phyloP scores from a whole-genome alignment of 2,113 vertebrate species.

The Grammomys surdaster region DNA sequence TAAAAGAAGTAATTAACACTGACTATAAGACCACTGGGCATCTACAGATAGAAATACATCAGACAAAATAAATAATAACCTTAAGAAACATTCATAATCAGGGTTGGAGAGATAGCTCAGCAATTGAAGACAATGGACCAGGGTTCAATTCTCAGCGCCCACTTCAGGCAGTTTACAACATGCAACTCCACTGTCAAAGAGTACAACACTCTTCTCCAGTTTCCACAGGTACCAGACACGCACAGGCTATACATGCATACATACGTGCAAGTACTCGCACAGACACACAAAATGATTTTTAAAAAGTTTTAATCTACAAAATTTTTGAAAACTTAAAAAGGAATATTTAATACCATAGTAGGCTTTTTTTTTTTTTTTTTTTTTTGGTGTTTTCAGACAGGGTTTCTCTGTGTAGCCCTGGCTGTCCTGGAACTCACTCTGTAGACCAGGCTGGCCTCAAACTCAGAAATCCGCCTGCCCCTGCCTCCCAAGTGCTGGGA shows the following conservation, averaged over 20 bases:
- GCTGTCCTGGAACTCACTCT: too few relatives aligned
- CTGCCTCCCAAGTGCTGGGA: too few relatives aligned
- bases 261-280: neutral
- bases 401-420: too few relatives aligned
- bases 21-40: neutral
- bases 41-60: neutral
- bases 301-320: neutral
- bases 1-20: neutral
- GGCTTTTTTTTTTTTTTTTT: too few relatives aligned
- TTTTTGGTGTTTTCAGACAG: too few relatives aligned
- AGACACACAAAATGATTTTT: neutral
- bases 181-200: neutral
- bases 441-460: too few relatives aligned
- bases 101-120: neutral
- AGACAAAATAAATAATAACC: neutral
- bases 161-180: neutral
- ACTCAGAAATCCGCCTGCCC: too few relatives aligned
- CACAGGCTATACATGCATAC: neutral
- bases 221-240: neutral
- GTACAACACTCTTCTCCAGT: neutral
- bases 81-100: constrained; percentile 2
- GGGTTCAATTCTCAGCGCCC: neutral
- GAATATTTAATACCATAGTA: neutral
- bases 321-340: neutral
- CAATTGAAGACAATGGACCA: neutral